These are phyloP conservation scores for Chaunax sp. DNA, from an alignment of 2,797 vertebrate species.

Conservation along the genomic window DNA sequence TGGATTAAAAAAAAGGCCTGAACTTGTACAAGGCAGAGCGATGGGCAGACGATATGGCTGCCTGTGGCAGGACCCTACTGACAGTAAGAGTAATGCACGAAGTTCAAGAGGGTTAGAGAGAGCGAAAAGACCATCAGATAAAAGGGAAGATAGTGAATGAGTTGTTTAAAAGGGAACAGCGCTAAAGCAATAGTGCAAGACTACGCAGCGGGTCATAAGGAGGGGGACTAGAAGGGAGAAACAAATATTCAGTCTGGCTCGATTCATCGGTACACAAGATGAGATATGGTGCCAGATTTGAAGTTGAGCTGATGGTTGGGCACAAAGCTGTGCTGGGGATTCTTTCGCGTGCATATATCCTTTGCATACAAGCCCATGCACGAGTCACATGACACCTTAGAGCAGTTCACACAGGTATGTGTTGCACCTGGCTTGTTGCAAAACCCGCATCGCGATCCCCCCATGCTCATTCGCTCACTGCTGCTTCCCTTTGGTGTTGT, in stretches of 20 bases:
- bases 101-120: conserved; percentile 56
- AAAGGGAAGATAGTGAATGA: conserved; percentile 35
- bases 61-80: conserved; percentile 68
- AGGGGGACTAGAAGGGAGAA: conserved; percentile 18
- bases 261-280: conserved; percentile 93
- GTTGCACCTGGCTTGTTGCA: conserved; percentile 94
- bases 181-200: conserved; percentile 68
- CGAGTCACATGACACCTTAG: conserved; percentile 95
- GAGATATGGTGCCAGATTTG: conserved; percentile 93
- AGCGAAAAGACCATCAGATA: conserved; percentile 45
- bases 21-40: conserved; percentile 77
- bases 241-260: conserved; percentile 33
- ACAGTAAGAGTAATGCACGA: conserved; percentile 64
- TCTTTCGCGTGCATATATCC: conserved; percentile 95
- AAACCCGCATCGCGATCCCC: conserved; percentile 90
- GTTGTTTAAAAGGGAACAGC: conserved; percentile 40
- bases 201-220: conserved; percentile 32
- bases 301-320: conserved; percentile 97
- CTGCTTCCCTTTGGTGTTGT: conserved; percentile 74
- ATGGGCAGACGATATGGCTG: conserved; percentile 62
- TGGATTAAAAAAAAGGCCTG: conserved; percentile 57
- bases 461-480: conserved; percentile 72
- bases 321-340: conserved; percentile 93
- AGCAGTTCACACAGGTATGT: conserved; percentile 97
- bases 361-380: conserved; percentile 94